Evolutionary conservation across 2,113 vertebrate genomes (phyloP).

Genomic region (Willisornis vidua): DNA sequence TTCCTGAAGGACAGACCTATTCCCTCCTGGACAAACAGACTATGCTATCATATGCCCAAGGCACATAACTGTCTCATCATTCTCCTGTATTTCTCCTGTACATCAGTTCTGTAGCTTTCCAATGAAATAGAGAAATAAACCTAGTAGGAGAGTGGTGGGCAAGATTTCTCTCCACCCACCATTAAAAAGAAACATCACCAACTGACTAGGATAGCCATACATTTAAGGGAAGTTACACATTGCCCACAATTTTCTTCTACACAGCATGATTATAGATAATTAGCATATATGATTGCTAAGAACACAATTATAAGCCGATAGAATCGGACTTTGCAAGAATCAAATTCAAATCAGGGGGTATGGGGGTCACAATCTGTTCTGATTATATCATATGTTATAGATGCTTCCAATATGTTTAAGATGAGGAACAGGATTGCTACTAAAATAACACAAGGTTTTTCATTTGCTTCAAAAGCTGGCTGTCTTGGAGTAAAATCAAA

Average conservation of each 20-base stretch:
- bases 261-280: neutral
- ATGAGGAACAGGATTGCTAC: neutral
- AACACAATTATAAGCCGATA: neutral
- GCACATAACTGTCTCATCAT: neutral
- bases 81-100: neutral
- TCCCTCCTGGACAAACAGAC: neutral
- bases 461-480: neutral
- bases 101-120: neutral
- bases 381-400: slow-evolving; percentile 8
- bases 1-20: neutral
- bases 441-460: neutral
- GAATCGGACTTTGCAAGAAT: neutral
- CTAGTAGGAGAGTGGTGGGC: neutral
- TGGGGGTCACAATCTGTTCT: slow-evolving; percentile 41
- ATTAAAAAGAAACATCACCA: neutral
- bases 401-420: slow-evolving; percentile 10
- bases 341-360: neutral
- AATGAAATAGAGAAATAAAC: neutral
- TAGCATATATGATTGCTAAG: neutral
- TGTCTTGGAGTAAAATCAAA: neutral
- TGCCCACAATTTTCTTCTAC: neutral
- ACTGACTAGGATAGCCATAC: neutral
- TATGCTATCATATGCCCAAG: neutral
- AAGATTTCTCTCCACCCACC: neutral
- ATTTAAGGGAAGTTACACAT: neutral